Evolutionary conservation across 2,113 vertebrate species (phyloP), one percentile per base, ranked within the genome.

Genomic region (rabbit (Oryctolagus cuniculus)): DNA sequence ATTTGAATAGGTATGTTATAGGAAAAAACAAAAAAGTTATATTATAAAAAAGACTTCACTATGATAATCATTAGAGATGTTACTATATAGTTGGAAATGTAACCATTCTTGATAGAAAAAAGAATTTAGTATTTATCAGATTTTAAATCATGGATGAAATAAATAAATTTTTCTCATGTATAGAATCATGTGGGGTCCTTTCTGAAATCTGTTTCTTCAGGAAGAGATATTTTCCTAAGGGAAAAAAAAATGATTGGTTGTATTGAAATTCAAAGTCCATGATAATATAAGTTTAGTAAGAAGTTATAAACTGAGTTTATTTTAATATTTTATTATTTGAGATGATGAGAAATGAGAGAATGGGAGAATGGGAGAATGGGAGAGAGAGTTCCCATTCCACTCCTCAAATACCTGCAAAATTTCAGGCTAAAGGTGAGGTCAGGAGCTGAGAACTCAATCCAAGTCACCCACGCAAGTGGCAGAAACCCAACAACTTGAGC

Each of bases 201-300:
- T 93, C 24, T 11, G 7, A 24, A 70, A 29, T 74, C 4, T 55
- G 49, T 79, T 82, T 86, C 64, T 78, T 78, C 36, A 79, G 38
- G n/a, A 94, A 90, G 21, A 82, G n/a, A 44, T 61, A 90, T 51
- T 69, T 75, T 82, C 87, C 80, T 72, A 73, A 29, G 8, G 69
- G 95, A 24, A 11, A 12, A 21, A 78, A 49, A 96, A 96, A 94
- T 87, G 2, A 49, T 73, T 95, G 38, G 31, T 5, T 79, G 96
- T 95, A 70, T 83, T 97, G 95, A 94, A 94, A 97, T 51, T 75
- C 19, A 90, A 96, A 95, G 19, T 78, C 67, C 94, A 77, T 69
- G 94, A 95, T 38, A 83, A 83, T 90, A 55, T 49, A 53, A 27
- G 87, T 92, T 34, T 1, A 58, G 64, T 70, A 90, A 96, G 87